Conservation (phyloP, 2,888 invertebrate species). For the Clunio marinus region DNA sequence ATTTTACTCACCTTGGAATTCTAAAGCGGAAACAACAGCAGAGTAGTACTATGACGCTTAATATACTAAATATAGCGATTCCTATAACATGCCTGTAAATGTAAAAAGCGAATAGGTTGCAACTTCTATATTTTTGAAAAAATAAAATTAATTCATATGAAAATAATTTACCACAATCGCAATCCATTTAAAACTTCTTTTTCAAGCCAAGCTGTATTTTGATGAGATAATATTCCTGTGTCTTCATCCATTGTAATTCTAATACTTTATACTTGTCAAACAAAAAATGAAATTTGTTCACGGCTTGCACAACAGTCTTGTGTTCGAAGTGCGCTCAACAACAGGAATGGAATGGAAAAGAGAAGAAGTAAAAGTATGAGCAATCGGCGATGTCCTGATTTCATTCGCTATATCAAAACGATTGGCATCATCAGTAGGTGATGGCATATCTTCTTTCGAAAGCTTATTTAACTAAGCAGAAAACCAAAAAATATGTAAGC, state of each 20-base stretch:
- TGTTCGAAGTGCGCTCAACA: constrained; percentile 2
- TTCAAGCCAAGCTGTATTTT: constrained; percentile 66
- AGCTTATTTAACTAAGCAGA: no score
- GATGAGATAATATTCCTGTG: neutral
- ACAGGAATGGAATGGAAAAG: constrained; percentile 4
- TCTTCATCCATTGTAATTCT: constrained; percentile 17
- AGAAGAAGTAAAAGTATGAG: neutral
- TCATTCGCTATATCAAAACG: constrained; percentile 16
- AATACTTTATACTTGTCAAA: neutral
- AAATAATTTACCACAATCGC: constrained; percentile 77
- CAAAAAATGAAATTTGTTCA: neutral
- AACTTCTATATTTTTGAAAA: neutral
- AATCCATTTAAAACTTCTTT: constrained; percentile 63
- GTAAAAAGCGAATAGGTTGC: neutral
- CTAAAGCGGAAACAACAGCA: constrained; percentile 89
- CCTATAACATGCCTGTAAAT: constrained; percentile 27
- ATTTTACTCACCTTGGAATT: constrained; percentile 61
- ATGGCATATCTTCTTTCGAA: no score
- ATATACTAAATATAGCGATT: constrained; percentile 12
- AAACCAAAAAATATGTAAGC: no score
- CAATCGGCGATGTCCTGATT: constrained; percentile 14
- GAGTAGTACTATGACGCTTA: constrained; percentile 66
- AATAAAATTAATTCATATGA: neutral
- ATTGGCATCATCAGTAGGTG: neutral
- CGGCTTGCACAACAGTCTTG: neutral